These are phyloP conservation scores for Teleogryllus occipitalis DNA, from an alignment of 1,140 invertebrate genomes.

Conservation along the genomic window DNA sequence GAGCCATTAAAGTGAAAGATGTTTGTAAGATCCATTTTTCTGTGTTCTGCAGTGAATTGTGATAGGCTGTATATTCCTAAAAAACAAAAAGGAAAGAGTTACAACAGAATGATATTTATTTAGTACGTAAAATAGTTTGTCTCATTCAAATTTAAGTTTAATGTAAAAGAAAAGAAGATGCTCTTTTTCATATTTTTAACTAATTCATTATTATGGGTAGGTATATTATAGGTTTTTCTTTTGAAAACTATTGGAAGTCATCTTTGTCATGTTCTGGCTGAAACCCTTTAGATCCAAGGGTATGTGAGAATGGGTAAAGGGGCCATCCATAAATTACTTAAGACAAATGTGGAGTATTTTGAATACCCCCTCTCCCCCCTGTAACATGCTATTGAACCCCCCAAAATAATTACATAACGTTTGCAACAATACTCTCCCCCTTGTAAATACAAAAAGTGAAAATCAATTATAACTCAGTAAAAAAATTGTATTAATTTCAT, in stretches of 20 bases:
- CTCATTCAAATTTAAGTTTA: not conserved
- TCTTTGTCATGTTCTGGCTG: not conserved
- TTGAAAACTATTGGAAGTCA: not conserved
- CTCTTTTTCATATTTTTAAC: too few species aligned
- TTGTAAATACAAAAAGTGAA: too few species aligned
- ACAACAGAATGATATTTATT: not conserved
- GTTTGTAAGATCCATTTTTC: constrained; percentile 94
- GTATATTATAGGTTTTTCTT: not conserved
- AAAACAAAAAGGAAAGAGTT: not conserved
- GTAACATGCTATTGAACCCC: too few species aligned
- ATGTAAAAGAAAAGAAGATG: too few species aligned
- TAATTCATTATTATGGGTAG: not conserved
- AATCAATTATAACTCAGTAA: too few species aligned
- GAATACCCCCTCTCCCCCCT: too few species aligned
- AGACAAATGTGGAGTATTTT: too few species aligned
- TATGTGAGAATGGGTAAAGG: too few species aligned
- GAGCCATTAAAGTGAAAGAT: constrained; percentile 91
- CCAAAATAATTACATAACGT: too few species aligned
- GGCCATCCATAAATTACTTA: too few species aligned
- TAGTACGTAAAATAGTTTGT: not conserved
- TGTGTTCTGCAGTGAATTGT: constrained; percentile 80
- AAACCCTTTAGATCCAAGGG: not conserved
- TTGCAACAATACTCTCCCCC: too few species aligned
- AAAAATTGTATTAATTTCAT: too few species aligned
- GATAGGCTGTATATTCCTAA: constrained; percentile 61